Base-by-base conservation (phyloP, 2,113 vertebrate species). In the Nyctibius bracteatus region DNA sequence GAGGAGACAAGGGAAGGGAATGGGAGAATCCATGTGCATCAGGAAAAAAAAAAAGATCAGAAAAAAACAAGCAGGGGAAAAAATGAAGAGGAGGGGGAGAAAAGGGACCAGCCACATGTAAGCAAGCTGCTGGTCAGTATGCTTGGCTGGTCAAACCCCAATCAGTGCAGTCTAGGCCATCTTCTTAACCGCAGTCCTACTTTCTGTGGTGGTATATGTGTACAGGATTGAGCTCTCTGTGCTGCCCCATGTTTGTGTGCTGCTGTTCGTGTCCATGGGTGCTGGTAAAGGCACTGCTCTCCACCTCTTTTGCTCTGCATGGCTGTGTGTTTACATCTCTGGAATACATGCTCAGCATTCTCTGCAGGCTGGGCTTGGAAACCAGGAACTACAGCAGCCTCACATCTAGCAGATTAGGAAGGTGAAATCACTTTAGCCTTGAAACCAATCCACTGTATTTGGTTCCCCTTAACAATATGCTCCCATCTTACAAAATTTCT, bases 401-500 rank as follows among this genome's bases (percentile, higher is more conserved):
- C 54, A 24, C 55, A 83, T 47, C 55, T 39, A 72, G 37, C 43
- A 81, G 65, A 62, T 54, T 25, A 86, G 20, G 81, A 95, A 91
- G 43, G 63, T 66, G 58, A 83, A 86, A 90, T 80, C 75, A 74
- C 63, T 91, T 81, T 37, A 84, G 63, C 68, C 41, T 92, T 84
- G 58, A 87, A 81, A 84, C 9, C 33, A 78, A 8, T 62, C 21
- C 52, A 72, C 16, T 55, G 75, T 21, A 88, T 70, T 77, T 77
- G 28, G 23, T 51, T 92, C 78, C 25, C 35, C 28, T 81, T 71
- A 87, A 62, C 23, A 62, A 51, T 27, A 84, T 33, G 51, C 15
- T 89, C 31, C 24, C 20, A 35, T 54, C 43, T 83, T 49, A 73
- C 2, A 77, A 83, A 86, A 77, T 33, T 44, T 71, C n/a, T 43